These are phyloP conservation scores for Holacanthus passer DNA, from an alignment of 2,113 vertebrate genomes.

Conservation along the genomic window DNA sequence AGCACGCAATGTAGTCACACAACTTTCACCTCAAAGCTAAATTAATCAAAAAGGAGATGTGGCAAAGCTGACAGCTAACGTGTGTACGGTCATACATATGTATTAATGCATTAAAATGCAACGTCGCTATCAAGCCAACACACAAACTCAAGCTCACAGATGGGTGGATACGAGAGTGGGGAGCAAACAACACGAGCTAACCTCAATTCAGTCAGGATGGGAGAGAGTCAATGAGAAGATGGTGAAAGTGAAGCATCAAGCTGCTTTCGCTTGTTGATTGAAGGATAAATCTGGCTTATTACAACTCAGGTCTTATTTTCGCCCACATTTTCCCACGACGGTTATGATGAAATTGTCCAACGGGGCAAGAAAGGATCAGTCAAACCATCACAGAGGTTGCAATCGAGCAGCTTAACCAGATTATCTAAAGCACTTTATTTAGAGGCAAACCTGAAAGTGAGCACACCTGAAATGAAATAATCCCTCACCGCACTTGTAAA, in stretches of 20 bases:
- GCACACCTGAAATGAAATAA: neutral
- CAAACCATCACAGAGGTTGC: neutral
- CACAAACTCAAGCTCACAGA: neutral
- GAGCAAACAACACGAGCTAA: neutral
- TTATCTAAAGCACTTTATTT: neutral
- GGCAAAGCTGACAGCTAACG: slow-evolving; percentile 42
- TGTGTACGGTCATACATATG: slow-evolving; percentile 62
- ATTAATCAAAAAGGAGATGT: slow-evolving; percentile 54
- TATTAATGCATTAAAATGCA: slow-evolving; percentile 56
- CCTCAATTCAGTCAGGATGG: neutral
- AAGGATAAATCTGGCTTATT: neutral
- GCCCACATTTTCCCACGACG: too few relatives aligned
- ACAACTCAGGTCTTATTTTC: neutral
- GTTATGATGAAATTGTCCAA: neutral
- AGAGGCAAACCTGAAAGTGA: neutral
- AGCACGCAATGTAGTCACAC: slow-evolving; percentile 28
- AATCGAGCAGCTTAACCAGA: neutral
- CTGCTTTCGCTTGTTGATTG: neutral
- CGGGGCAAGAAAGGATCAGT: neutral
- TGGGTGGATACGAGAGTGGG: neutral
- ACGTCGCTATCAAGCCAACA: slow-evolving; percentile 13
- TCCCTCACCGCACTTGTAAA: neutral
- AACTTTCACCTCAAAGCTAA: slow-evolving; percentile 53
- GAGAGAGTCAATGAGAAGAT: neutral
- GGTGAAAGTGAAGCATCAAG: neutral